A percentile compares a stretch with the other conserved stretches of the same genome.
phyloP scores from a whole-genome alignment of 2,797 vertebrate genomes.

The Sardinella longiceps region DNA sequence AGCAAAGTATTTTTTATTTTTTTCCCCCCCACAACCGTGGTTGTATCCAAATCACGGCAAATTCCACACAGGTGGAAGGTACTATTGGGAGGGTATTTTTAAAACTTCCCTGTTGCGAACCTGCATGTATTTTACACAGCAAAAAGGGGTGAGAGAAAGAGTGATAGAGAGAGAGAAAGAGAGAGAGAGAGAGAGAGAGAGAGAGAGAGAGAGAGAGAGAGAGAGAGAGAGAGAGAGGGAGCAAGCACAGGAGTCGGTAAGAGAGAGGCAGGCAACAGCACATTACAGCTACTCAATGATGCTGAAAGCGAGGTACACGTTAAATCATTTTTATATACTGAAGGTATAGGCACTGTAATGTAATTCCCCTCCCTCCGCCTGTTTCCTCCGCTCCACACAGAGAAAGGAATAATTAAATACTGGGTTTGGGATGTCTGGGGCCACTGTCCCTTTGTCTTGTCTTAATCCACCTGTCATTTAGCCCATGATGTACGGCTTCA shows the following conservation, averaged over 20 bases:
- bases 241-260: conserved; percentile 34
- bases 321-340: conserved; percentile 83
- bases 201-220: conserved; percentile 70
- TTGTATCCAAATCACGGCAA: conserved; percentile 51
- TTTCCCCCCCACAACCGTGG: conserved; percentile 17
- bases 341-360: conserved; percentile 76
- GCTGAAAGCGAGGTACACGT: conserved; percentile 72
- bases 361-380: conserved; percentile 68
- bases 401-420: conserved; percentile 14
- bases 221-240: conserved; percentile 66
- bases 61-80: conserved; percentile 60
- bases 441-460: conserved; percentile 12
- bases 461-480: conserved; percentile 27
- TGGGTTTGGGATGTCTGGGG: conserved; percentile 19
- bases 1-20: conserved; percentile 43
- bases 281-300: conserved; percentile 78
- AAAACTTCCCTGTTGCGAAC: conserved; percentile 58
- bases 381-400: conserved; percentile 65
- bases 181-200: conserved; percentile 61
- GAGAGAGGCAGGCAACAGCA: conserved; percentile 38
- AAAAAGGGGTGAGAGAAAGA: conserved; percentile 67
- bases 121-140: conserved; percentile 53
- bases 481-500: conserved; percentile 1
- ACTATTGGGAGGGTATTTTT: conserved; percentile 50
- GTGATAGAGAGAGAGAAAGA: conserved; percentile 61